phyloP scores from a whole-genome alignment of 2,797 vertebrate species.

The Sciurus vulgaris region DNA sequence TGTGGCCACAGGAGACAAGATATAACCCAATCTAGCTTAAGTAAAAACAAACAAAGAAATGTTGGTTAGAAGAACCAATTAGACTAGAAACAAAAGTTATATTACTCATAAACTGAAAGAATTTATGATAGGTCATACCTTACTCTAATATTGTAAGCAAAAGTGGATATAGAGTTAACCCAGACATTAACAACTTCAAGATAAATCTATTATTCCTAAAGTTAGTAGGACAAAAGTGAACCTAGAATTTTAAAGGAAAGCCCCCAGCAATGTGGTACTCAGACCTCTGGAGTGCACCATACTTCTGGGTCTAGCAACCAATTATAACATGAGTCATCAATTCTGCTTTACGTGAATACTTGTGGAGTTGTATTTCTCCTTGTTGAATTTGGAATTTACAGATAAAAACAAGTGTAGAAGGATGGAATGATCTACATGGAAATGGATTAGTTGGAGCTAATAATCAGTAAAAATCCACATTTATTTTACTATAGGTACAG shows the following conservation, averaged over 20 bases:
- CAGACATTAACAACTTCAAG: neutral
- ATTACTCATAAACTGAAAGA: neutral
- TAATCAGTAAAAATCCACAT: neutral
- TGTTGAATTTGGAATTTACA: neutral
- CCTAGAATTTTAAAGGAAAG: neutral
- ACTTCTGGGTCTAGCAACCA: neutral
- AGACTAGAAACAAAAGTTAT: neutral
- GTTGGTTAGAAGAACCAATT: neutral
- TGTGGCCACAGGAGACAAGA: neutral
- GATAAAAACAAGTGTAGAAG: neutral
- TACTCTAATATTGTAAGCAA: neutral
- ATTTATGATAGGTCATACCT: neutral
- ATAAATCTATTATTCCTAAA: slow-evolving; percentile 3
- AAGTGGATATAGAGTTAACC: neutral
- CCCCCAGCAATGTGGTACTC: neutral
- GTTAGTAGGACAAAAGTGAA: neutral
- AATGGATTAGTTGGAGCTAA: neutral
- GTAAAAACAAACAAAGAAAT: neutral
- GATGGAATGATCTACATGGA: neutral
- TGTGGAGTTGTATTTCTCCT: neutral
- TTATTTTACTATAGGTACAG: neutral
- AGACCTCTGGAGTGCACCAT: too few species aligned
- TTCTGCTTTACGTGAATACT: neutral
- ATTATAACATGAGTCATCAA: neutral
- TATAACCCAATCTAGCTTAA: neutral